Evolutionary conservation across 2,888 invertebrate species (phyloP), one percentile per base, ranked within the genome.

Genomic region (Dioctria rufipes): DNA sequence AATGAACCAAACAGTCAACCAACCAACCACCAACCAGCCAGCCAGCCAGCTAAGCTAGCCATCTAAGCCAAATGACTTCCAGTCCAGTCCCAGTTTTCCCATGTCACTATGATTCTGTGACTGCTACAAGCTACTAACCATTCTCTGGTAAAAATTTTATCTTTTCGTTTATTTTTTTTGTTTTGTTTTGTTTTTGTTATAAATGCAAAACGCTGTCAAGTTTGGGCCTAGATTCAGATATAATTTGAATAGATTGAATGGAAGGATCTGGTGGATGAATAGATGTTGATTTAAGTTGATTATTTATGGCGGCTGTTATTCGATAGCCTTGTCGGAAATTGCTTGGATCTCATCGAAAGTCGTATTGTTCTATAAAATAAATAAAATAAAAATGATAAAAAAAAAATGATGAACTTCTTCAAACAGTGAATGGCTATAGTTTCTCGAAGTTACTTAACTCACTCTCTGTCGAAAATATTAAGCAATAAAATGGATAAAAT

Each of bases 191-290:
- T 25, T 25, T 25, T 25, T 25, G 25, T 25, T 3, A 11, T 13
- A 40, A 42, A 46, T 73, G 25, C 43, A 49, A n/a, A 25, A 51
- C 8, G 40, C 39, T 58, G 73, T 73, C 73, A 42, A 13, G 58
- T 58, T 11, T 60, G 60, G 43, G 42, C 73, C 73, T 60, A 73
- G 73, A 73, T 73, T 77, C 46, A 77, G 43, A 4, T 13, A 25
- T 77, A 77, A 77, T 77, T 77, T 77, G 77, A 77, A 77, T 77
- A 77, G 77, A 77, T 46, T 49, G 77, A 77, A 63, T 77, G 77
- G 63, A 77, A 77, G 61, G 61, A 77, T 46, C 63, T 63, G 25
- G 40, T 46, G 37, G 63, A 63, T 63, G 63, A 77, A 77, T 77
- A 73, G 77, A 63, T 63, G 77, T 40, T 39, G 63, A 75, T 58